Conservation (phyloP, 2,888 invertebrate species). For the Pecten maximus region DNA sequence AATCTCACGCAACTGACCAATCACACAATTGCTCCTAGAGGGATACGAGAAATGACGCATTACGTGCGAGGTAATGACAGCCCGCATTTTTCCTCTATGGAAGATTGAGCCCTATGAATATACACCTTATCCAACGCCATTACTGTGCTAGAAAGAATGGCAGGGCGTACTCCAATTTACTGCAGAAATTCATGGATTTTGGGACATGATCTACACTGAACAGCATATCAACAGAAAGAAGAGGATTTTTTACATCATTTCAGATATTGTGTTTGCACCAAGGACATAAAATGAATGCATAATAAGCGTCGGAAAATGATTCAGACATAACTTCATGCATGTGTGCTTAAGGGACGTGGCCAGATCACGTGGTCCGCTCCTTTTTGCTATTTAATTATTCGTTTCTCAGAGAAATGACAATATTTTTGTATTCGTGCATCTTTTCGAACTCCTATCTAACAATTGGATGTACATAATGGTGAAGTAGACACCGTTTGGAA, state of each 20-base stretch:
- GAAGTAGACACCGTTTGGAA: not conserved
- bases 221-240: slow-evolving; percentile 46
- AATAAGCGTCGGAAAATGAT: slow-evolving; percentile 46
- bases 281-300: slow-evolving; percentile 31
- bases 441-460: not conserved
- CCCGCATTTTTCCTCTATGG: slow-evolving; percentile 72
- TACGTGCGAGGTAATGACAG: slow-evolving; percentile 49
- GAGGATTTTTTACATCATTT: slow-evolving; percentile 48
- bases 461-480: slow-evolving; percentile 3
- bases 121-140: slow-evolving; percentile 66
- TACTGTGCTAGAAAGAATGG: slow-evolving; percentile 49
- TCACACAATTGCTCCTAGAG: slow-evolving; percentile 55
- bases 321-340: slow-evolving; percentile 51
- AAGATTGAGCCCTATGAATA: slow-evolving; percentile 42
- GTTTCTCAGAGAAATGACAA: slow-evolving; percentile 30
- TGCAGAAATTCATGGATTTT: slow-evolving; percentile 36
- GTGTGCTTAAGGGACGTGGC: slow-evolving; percentile 73
- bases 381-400: slow-evolving; percentile 32
- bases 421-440: slow-evolving; percentile 5
- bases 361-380: slow-evolving; percentile 75
- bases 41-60: slow-evolving; percentile 52
- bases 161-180: slow-evolving; percentile 52
- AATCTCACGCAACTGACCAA: slow-evolving; percentile 50
- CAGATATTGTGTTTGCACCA: slow-evolving; percentile 40
- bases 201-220: slow-evolving; percentile 48